Evolutionary conservation across 2,888 invertebrate species (phyloP), one percentile per base, ranked within the genome.

Genomic region (Ochropleura plecta): DNA sequence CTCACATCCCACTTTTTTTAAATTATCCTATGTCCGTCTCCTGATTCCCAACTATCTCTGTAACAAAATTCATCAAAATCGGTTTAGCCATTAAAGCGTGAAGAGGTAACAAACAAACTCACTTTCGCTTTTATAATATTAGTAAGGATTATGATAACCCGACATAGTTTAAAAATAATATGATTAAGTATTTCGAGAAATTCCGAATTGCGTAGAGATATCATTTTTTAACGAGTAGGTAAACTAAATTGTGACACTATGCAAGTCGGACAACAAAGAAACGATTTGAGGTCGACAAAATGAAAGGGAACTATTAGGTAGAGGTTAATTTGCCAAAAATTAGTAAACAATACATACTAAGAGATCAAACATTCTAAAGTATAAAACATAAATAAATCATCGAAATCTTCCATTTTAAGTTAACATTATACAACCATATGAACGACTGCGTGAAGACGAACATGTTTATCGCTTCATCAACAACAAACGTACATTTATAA

Each of bases 371-470:
- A 53, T 46, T 55, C 57, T 59, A 69, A 53, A 51, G 76, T 60
- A 46, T 62, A 8, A 65, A 20, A 68, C 62, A 73, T 73, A 70
- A 84, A 77, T 73, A 79, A 79, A 71, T 65, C 30, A 72, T 75
- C 42, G 40, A 77, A 74, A 73, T 74, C 10, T 65, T 59, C 60
- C 30, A 70, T 65, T 70, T 70, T 62, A 73, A 66, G 64, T 66
- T 74, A 79, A 78, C 76, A 79, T 81, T 78, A 86, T 53, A 67
- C 66, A 73, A 79, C 72, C 73, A 78, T 77, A 64, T 42, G 63
- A 68, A 75, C 73, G 66, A 46, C 67, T 66, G 59, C 63, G 70
- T 65, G 76, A 73, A 64, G 46, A 71, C 42, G 49, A 57, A 63
- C 64, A 74, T 30, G 44, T 81, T 64, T 30, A 74, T 70, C 55